Conservation (phyloP, 2,797 vertebrate genomes). For the Sphenopsis melanotis region DNA sequence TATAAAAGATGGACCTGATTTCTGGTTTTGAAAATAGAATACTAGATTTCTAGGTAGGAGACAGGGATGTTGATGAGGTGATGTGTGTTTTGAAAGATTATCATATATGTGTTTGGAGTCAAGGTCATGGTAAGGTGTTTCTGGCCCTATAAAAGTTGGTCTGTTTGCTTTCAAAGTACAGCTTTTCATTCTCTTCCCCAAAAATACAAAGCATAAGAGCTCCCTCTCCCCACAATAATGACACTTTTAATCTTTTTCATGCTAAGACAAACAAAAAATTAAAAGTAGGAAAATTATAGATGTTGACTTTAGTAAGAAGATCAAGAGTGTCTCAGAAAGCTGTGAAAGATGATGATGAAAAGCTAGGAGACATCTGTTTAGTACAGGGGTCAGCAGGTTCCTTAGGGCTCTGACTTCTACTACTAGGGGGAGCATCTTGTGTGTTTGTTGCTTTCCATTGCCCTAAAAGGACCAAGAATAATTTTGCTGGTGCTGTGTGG, state of each 20-base stretch:
- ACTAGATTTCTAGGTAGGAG: background rate
- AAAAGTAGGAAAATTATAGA: background rate
- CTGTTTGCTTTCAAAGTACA: background rate
- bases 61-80: background rate
- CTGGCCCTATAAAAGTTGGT: background rate
- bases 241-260: background rate
- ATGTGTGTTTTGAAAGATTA: background rate
- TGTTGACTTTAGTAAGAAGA: background rate
- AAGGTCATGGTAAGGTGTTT: too few species aligned
- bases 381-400: background rate
- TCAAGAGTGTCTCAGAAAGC: background rate
- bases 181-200: background rate
- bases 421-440: background rate
- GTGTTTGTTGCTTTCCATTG: background rate
- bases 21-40: background rate
- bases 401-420: background rate
- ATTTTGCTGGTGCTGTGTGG: background rate
- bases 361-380: background rate
- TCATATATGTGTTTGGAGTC: background rate
- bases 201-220: background rate
- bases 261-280: background rate
- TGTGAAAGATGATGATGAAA: background rate
- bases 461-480: background rate
- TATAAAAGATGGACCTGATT: fast-evolving
- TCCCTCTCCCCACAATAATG: background rate